Evolutionary conservation across 2,888 invertebrate genomes (phyloP).

Genomic region (Eupeodes latifasciatus): DNA sequence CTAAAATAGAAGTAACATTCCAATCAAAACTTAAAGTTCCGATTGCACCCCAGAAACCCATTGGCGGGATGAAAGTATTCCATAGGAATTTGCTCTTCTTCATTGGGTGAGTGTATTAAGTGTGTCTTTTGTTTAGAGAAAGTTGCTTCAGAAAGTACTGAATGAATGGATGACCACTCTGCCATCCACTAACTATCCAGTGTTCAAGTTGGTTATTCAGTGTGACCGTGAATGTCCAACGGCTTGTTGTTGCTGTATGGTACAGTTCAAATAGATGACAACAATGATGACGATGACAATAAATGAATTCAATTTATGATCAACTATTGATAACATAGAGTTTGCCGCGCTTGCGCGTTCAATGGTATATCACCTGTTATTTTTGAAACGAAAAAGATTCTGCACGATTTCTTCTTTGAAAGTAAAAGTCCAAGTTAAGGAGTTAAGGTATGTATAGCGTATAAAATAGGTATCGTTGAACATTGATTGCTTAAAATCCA

Average conservation of each 20-base stretch:
- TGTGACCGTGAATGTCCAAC: slow-evolving; percentile 49
- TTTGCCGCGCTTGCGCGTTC: slow-evolving; percentile 28
- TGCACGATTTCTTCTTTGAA: slow-evolving; percentile 71
- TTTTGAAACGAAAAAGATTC: slow-evolving; percentile 24
- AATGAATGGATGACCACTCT: slow-evolving; percentile 47
- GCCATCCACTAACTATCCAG: slow-evolving; percentile 13
- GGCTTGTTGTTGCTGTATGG: slow-evolving; percentile 17
- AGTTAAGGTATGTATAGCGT: not conserved
- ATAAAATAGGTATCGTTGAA: slow-evolving; percentile 31
- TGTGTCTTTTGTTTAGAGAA: slow-evolving; percentile 48
- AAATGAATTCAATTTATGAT: slow-evolving; percentile 63
- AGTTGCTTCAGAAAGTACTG: slow-evolving; percentile 43
- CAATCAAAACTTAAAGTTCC: too few relatives aligned
- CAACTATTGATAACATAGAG: slow-evolving; percentile 45
- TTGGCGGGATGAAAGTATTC: not conserved
- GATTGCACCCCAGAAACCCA: not conserved
- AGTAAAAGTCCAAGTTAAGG: slow-evolving; percentile 70
- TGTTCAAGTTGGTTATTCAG: slow-evolving; percentile 7
- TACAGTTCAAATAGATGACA: slow-evolving; percentile 44
- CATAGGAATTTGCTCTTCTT: not conserved
- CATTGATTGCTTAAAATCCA: slow-evolving; percentile 58
- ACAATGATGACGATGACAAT: slow-evolving; percentile 62
- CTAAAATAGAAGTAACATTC: too few relatives aligned
- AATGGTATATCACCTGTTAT: slow-evolving; percentile 52
- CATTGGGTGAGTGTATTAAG: slow-evolving; percentile 6